A percentile compares a stretch with the other conserved stretches of the same genome.
phyloP scores from a whole-genome alignment of 35 echinoderm and acorn worm genomes.

The Strongylocentrotus purpuratus region DNA sequence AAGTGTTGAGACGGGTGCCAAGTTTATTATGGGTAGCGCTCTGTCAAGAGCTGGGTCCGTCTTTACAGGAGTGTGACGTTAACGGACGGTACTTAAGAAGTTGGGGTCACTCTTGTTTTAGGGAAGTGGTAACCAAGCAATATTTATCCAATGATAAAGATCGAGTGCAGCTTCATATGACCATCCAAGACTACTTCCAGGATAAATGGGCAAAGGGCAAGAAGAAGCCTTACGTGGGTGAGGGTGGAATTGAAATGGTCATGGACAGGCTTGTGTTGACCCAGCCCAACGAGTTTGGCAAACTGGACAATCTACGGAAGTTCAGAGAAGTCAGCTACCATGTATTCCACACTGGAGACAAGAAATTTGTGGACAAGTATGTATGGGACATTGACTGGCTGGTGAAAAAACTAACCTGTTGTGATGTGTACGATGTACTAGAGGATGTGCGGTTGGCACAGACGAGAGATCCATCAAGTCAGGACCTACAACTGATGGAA shows the following conservation, averaged over 20 bases:
- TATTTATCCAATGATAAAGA: constrained; percentile 62
- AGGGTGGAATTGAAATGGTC: constrained; percentile 84
- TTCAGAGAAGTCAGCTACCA: constrained; percentile 89
- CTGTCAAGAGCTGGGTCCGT: constrained; percentile 77
- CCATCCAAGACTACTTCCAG: constrained; percentile 77
- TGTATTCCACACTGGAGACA: constrained; percentile 77
- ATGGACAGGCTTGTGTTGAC: constrained; percentile 74
- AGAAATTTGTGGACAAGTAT: constrained; percentile 80
- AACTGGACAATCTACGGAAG: constrained; percentile 71
- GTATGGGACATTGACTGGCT: constrained; percentile 91
- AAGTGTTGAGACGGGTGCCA: constrained; percentile 69
- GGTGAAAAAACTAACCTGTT: constrained; percentile 65
- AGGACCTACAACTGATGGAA: constrained; percentile 69
- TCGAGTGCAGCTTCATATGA: constrained; percentile 65
- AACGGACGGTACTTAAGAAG: constrained; percentile 59
- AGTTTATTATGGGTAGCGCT: constrained; percentile 82
- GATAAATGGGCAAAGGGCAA: constrained; percentile 79
- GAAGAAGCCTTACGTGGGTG: constrained; percentile 84
- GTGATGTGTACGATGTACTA: constrained; percentile 74
- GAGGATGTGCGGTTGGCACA: constrained; percentile 77
- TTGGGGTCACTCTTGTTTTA: constrained; percentile 71
- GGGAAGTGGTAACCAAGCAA: constrained; percentile 62
- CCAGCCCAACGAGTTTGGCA: constrained; percentile 69
- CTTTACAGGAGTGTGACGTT: constrained; percentile 67
- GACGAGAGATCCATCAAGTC: constrained; percentile 45